Evolutionary conservation across 2,797 vertebrate genomes (phyloP).

Genomic region (Eidolon dupreanum): DNA sequence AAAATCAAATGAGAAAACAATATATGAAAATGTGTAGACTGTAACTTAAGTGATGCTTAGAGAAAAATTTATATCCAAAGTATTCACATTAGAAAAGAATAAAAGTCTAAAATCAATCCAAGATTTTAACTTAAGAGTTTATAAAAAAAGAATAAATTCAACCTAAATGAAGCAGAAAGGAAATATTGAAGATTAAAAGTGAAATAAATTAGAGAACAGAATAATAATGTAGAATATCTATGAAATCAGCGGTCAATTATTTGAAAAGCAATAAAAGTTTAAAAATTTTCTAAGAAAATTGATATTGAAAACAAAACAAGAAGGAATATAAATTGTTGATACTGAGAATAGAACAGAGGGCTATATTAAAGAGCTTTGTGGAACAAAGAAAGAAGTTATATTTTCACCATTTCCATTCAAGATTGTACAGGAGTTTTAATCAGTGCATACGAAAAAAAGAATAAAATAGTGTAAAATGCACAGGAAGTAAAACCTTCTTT

Average conservation of each 20-base stretch:
- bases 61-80: not conserved
- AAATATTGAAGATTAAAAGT: not conserved
- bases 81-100: not conserved
- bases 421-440: not conserved
- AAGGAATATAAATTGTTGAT: not conserved
- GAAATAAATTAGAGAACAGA: not conserved
- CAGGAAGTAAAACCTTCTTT: not conserved
- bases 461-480: not conserved
- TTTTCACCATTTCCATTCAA: not conserved
- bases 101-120: not conserved
- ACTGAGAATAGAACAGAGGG: not conserved
- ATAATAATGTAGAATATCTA: not conserved
- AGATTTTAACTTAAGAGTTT: not conserved
- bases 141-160: not conserved
- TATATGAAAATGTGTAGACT: not conserved
- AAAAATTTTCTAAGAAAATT: not conserved
- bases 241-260: not conserved
- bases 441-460: not conserved
- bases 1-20: not conserved
- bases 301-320: not conserved
- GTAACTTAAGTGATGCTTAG: not conserved
- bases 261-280: not conserved
- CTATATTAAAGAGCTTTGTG: not conserved
- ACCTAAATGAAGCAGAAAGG: not conserved
- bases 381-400: not conserved